phyloP scores from a whole-genome alignment of 2,797 vertebrate genomes.

The Cyprinodon diabolis region DNA sequence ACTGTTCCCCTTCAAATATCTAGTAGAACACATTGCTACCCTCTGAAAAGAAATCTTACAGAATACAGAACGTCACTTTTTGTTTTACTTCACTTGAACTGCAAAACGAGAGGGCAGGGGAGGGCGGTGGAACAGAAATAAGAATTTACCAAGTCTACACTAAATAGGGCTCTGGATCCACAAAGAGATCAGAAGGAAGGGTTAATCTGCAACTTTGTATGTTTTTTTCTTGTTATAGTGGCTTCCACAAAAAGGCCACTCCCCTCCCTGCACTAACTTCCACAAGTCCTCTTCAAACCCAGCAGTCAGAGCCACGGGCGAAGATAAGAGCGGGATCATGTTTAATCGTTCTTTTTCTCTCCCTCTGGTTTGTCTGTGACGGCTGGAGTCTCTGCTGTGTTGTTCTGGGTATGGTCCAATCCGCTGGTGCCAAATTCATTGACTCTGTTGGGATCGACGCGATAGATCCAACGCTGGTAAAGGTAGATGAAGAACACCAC shows the following conservation, averaged over 20 bases:
- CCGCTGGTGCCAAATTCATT: slow-evolving; percentile 94
- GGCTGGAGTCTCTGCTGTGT: slow-evolving; percentile 62
- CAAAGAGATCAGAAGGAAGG: slow-evolving; percentile 75
- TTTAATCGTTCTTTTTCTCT: slow-evolving; percentile 93
- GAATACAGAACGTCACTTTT: slow-evolving; percentile 87
- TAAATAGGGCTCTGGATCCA: slow-evolving; percentile 78
- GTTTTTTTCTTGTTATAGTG: slow-evolving; percentile 38
- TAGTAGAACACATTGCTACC: slow-evolving; percentile 71
- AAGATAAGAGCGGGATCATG: slow-evolving; percentile 31
- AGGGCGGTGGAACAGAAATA: slow-evolving; percentile 70
- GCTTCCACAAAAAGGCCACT: slow-evolving; percentile 72
- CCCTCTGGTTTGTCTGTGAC: slow-evolving; percentile 87
- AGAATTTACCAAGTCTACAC: slow-evolving; percentile 80
- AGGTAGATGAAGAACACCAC: slow-evolving; percentile 97
- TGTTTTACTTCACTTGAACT: slow-evolving; percentile 85
- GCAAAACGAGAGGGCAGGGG: slow-evolving; percentile 76
- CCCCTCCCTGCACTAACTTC: slow-evolving; percentile 64
- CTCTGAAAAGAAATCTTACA: slow-evolving; percentile 77
- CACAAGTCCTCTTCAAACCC: slow-evolving; percentile 68
- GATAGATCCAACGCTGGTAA: slow-evolving; percentile 97
- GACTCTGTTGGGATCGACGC: slow-evolving; percentile 90
- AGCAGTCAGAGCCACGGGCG: slow-evolving; percentile 51
- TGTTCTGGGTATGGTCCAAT: slow-evolving; percentile 64
- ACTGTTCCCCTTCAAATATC: slow-evolving; percentile 50
- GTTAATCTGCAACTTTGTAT: slow-evolving; percentile 68